Conservation (phyloP, 1,140 invertebrate species). For the Drosophila tropicalis region DNA sequence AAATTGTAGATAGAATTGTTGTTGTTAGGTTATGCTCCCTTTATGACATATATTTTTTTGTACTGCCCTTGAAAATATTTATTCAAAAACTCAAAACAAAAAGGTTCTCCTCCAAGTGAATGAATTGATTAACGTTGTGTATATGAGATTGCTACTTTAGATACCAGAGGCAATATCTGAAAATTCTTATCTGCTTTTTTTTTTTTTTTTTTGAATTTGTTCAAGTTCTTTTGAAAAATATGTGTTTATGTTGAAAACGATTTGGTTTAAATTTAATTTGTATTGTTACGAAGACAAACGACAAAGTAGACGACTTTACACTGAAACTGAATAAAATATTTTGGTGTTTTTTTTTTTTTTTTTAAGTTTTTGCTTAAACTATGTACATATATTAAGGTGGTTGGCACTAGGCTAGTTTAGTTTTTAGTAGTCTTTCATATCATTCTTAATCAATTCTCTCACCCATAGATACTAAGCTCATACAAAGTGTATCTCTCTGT, state of each 20-base stretch:
- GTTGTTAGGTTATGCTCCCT: too few species aligned
- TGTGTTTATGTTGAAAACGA: background rate
- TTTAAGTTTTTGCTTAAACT: background rate
- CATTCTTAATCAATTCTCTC: conserved; percentile 7
- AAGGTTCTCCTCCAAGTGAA: too few species aligned
- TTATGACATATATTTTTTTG: background rate
- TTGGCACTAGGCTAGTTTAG: conserved; percentile 3
- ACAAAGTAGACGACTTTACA: background rate
- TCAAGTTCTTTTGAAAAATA: background rate
- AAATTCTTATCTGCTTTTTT: background rate
- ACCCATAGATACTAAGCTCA: conserved; percentile 18
- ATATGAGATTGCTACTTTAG: background rate
- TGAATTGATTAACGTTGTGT: too few species aligned
- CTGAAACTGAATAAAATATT: background rate
- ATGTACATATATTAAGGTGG: conserved; percentile 8
- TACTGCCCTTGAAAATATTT: background rate
- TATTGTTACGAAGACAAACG: too few species aligned
- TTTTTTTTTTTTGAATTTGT: background rate
- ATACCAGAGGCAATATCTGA: background rate
- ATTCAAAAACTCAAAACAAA: too few species aligned
- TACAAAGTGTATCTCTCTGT: background rate
- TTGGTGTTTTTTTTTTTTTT: too few species aligned
- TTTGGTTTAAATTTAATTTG: background rate
- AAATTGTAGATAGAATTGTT: too few species aligned
- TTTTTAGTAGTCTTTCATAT: background rate